Conservation (phyloP, 2,797 vertebrate species). For the Oreortyx pictus region DNA sequence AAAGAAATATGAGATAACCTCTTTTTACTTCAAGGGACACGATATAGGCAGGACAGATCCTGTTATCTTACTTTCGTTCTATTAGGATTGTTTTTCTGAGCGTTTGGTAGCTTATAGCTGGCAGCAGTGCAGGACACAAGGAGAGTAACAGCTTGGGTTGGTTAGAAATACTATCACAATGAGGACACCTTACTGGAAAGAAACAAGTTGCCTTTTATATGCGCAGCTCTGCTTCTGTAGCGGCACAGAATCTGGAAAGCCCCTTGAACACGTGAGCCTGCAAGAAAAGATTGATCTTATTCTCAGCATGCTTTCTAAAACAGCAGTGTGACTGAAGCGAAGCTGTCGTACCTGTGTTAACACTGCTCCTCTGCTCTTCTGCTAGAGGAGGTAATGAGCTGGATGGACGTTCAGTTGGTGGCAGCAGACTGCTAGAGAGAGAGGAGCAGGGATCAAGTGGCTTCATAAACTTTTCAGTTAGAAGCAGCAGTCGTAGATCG, state of each 20-base stretch:
- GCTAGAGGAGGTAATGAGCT: background rate
- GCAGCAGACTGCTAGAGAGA: background rate
- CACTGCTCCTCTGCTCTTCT: background rate
- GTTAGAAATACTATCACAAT: background rate
- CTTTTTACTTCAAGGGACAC: background rate
- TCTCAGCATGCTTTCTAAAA: background rate
- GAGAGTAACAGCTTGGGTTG: background rate
- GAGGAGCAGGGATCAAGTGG: background rate
- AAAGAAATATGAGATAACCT: constrained; percentile 20
- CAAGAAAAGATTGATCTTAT: background rate
- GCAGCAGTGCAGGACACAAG: rapidly evolving
- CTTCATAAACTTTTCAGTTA: background rate
- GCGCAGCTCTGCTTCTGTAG: background rate
- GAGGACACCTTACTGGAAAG: background rate
- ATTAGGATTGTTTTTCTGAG: background rate
- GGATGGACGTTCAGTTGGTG: background rate
- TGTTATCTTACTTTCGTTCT: background rate
- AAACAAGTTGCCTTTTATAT: background rate
- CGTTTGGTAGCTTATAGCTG: background rate
- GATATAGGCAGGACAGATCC: background rate
- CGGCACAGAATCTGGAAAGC: background rate
- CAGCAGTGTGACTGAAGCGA: background rate
- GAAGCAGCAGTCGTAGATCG: background rate
- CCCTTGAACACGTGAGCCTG: background rate
- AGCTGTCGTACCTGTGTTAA: background rate